Base-by-base conservation (phyloP, 2,797 vertebrate species). In the Paratrypauchen microcephalus region DNA sequence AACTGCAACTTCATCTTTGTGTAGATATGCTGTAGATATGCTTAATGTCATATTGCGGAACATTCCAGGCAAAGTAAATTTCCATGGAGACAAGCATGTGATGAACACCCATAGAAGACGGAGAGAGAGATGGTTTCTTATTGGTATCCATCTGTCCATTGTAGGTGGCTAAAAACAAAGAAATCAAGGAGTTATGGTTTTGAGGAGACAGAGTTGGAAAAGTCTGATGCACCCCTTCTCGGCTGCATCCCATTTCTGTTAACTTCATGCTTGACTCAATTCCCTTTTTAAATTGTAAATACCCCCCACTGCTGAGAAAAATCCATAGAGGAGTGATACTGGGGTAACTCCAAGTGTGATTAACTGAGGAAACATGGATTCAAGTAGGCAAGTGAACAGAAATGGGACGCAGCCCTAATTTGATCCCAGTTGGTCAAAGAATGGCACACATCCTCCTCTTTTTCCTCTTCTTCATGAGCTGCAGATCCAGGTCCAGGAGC, bases 401-500 rank as follows among this genome's bases (percentile, higher is more conserved):
- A 57, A 28, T 15, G 59, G 16, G 59, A 61, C 26, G 9, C n/a
- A 6, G 21, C 21, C 60, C 11, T 16, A 8, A 21, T 63, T 45
- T 26, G 21, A 24, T 63, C 39, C 39, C 39, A 11, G 62, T 52
- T 6, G 1, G 12, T 75, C 32, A 94, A 61, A 94, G 79, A 65
- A 95, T 88, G 45, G 85, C 83, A 67, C 94, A 95, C 0, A 71
- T 85, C 78, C 82, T 85, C 80, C 83, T 92, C 75, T 89, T 85
- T 58, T 90, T 93, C 57, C 74, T 88, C 64, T 91, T 93, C 60
- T 75, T 88, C 2, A 59, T 91, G 62, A 93, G 78, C 84, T 94
- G 92, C 15, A 92, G 84, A 74, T 95, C 94, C 65, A 95, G 89
- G 68, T 94, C 92, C 72, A 94, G 54, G 57, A 95, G 88, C 85